phyloP scores from a whole-genome alignment of 2,113 vertebrate species.

The Labeo rohita region DNA sequence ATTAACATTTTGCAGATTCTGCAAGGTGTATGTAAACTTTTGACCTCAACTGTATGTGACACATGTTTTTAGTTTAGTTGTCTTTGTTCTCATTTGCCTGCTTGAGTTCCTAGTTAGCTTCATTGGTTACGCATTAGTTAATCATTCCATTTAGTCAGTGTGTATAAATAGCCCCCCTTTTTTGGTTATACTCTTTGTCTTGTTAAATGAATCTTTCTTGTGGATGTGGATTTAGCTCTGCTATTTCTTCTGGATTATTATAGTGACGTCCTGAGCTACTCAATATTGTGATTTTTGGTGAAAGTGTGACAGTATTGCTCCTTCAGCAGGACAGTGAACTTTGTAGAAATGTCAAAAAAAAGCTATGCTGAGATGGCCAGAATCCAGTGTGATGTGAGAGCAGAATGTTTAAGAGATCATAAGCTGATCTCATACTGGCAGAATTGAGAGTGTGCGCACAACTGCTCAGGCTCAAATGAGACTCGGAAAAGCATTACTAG shows the following conservation, averaged over 20 bases:
- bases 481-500: too few relatives aligned
- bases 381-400: background rate
- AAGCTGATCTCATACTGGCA: background rate
- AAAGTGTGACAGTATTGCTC: background rate
- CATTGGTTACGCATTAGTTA: too few relatives aligned
- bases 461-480: background rate
- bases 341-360: background rate
- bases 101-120: too few relatives aligned
- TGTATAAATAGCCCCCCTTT: too few relatives aligned
- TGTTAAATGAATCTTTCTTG: background rate
- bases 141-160: too few relatives aligned
- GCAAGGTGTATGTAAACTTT: too few relatives aligned
- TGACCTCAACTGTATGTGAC: too few relatives aligned
- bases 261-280: background rate
- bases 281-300: background rate
- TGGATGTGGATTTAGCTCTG: too few relatives aligned
- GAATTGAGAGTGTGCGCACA: background rate
- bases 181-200: too few relatives aligned
- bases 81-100: too few relatives aligned
- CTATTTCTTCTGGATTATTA: background rate
- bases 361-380: background rate
- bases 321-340: background rate
- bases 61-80: too few relatives aligned
- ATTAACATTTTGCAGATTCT: too few relatives aligned
- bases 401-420: background rate